Base-by-base conservation (phyloP, 2,888 invertebrate genomes). In the Argynnis bischoffii region DNA sequence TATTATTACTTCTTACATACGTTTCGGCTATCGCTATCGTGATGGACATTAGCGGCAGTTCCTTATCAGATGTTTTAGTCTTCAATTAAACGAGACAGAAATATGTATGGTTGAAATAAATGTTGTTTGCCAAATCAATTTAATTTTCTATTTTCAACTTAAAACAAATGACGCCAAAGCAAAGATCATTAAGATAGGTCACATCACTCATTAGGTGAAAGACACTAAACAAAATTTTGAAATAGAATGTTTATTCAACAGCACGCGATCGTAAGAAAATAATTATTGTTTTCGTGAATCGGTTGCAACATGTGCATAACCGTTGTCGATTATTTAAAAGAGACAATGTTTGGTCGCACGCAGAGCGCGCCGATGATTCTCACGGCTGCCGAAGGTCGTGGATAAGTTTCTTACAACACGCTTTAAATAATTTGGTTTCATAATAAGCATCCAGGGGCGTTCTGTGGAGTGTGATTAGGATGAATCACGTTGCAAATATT, bases 341-440 rank as follows among this genome's bases (percentile, higher is more conserved):
- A 88, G 88, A 92, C 91, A 92, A 92, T 90, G 89, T 81, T 75
- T 73, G 81, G 87, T 89, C 89, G 84, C 88, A 88, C 88, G 87
- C 83, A 77, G 81, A 74, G 74, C 65, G 65, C 76, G 77, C 78
- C 79, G 81, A 80, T 78, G 84, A 84, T 90, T 91, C 91, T 89
- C 91, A 91, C 92, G 92, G 83, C 82, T 82, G 83, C 84, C 86
- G 90, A 91, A 91, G 91, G 91, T 90, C 89, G 88, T 80, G 85
- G 86, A 88, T 89, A 89, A 85, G 85, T 86, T 81, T 82, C 86
- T 92, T 92, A 89, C 90, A 87, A 91, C 90, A 92, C 85, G 83
- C 80, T 89, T 88, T 85, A 89, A 90, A 90, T 89, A 87, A 89
- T 90, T 88, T 87, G 83, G 85, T 91, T 92, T 92, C 92, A 88